Evolutionary conservation across 2,888 invertebrate genomes (phyloP).

Genomic region (Monoplex corrugatus): DNA sequence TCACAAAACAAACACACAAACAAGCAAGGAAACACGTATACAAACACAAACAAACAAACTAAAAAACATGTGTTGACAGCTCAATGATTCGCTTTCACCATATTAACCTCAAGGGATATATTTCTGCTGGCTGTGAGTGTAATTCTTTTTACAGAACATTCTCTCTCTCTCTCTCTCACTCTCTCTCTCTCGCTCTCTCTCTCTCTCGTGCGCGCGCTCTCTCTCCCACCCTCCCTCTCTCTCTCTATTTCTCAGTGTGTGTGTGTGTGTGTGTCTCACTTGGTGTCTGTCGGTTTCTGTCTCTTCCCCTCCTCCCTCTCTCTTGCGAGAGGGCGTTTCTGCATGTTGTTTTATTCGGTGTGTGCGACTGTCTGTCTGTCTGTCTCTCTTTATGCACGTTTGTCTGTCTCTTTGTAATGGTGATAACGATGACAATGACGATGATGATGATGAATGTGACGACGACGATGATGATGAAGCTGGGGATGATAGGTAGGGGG

Average conservation of each 20-base stretch:
- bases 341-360: not conserved
- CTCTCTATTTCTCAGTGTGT: not conserved
- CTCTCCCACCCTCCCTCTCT: not conserved
- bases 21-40: too few relatives aligned
- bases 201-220: not conserved
- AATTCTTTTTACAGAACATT: too few relatives aligned
- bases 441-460: not conserved
- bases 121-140: too few relatives aligned
- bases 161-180: not conserved
- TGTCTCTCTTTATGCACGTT: not conserved
- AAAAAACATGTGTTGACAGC: too few relatives aligned
- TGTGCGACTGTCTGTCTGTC: not conserved
- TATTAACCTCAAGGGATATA: too few relatives aligned
- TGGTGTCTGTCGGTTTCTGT: not conserved
- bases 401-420: not conserved
- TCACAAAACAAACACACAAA: too few relatives aligned
- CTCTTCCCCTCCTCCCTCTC: constrained; percentile 2
- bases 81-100: too few relatives aligned
- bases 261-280: too few relatives aligned
- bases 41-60: too few relatives aligned
- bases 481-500: not conserved
- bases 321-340: too few relatives aligned
- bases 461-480: too few relatives aligned
- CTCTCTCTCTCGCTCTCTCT: not conserved
- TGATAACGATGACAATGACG: not conserved